Percentiles rank a stretch among this genome's conserved stretches.
Conservation (phyloP, 2,888 invertebrate species). For the Drosophila subsilvestris region DNA sequence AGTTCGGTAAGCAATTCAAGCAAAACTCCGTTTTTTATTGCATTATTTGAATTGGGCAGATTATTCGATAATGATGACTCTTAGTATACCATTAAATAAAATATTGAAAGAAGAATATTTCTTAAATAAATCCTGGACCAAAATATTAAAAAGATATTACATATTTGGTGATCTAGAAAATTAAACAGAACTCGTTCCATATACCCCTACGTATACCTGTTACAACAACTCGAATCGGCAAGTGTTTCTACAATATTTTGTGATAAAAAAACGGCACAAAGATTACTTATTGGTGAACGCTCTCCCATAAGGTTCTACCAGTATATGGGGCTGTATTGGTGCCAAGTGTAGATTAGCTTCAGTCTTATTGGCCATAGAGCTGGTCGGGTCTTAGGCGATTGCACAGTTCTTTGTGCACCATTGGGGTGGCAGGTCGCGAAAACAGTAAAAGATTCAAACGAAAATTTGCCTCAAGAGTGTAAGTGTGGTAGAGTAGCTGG, state of each 20-base stretch:
- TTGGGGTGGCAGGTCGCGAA: slow-evolving; percentile 68
- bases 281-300: slow-evolving; percentile 18
- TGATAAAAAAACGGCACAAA: slow-evolving; percentile 20
- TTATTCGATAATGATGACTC: too few species aligned
- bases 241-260: not conserved
- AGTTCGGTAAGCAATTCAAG: too few species aligned
- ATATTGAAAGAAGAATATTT: too few species aligned
- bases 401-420: slow-evolving; percentile 64
- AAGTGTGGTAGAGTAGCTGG: slow-evolving; percentile 29
- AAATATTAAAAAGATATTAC: too few species aligned
- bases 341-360: slow-evolving; percentile 67
- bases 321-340: slow-evolving; percentile 20
- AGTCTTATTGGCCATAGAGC: slow-evolving; percentile 68
- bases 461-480: slow-evolving; percentile 13
- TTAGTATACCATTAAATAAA: too few species aligned
- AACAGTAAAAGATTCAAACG: not conserved
- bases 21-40: too few species aligned
- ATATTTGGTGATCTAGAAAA: too few species aligned
- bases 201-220: not conserved
- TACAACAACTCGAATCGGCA: not conserved
- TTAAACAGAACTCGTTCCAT: not conserved
- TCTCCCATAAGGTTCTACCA: slow-evolving; percentile 19
- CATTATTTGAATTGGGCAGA: too few species aligned
- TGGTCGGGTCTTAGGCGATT: slow-evolving; percentile 51
- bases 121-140: too few species aligned